These are phyloP conservation scores for Amazona vittata DNA, from an alignment of 2,113 vertebrate genomes.

Conservation along the genomic window DNA sequence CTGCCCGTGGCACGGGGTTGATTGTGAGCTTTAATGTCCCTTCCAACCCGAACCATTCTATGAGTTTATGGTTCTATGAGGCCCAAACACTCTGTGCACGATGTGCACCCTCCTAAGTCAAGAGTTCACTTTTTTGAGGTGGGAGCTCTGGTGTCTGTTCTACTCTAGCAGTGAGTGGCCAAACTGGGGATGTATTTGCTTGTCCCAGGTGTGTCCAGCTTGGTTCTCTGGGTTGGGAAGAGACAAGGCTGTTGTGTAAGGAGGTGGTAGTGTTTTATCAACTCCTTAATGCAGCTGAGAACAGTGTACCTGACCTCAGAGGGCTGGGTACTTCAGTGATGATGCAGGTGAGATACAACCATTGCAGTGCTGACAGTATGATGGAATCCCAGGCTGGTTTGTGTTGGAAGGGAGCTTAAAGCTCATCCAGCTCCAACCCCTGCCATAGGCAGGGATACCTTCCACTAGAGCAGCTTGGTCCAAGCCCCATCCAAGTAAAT, in stretches of 20 bases:
- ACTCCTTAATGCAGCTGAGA: neutral
- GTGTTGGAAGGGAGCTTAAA: neutral
- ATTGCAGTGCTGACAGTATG: neutral
- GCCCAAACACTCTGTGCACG: neutral
- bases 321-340: neutral
- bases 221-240: neutral
- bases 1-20: neutral
- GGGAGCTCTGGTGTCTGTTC: neutral
- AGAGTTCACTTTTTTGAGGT: neutral
- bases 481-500: neutral
- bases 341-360: neutral
- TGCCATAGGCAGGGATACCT: neutral
- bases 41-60: neutral
- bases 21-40: neutral
- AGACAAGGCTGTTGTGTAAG: neutral
- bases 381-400: neutral
- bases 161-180: neutral
- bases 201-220: neutral
- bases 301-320: neutral
- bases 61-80: neutral
- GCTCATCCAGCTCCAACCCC: neutral
- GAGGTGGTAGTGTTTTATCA: neutral
- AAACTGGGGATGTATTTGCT: neutral
- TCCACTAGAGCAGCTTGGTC: neutral
- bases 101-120: too few relatives aligned